Conservation (phyloP, 2,797 vertebrate species). For the Xiphophorus birchmanni region DNA sequence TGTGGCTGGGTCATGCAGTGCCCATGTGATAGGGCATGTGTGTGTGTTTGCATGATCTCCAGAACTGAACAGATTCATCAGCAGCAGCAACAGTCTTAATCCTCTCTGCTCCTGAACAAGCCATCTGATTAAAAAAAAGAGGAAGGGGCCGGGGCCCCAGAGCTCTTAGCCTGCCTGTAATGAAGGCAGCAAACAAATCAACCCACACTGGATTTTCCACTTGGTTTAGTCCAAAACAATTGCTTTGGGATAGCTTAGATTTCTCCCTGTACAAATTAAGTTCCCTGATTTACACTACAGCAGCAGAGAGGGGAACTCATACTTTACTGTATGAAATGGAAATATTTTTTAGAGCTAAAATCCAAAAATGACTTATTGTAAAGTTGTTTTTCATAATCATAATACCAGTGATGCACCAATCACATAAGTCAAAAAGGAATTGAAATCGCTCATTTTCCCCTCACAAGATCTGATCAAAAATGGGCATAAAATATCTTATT, state of each 20-base stretch:
- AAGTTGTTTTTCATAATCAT: background rate
- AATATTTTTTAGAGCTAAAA: background rate
- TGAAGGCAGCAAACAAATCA: slow-evolving; percentile 69
- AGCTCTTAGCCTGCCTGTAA: slow-evolving; percentile 63
- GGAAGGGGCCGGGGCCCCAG: slow-evolving; percentile 39
- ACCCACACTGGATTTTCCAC: slow-evolving; percentile 75
- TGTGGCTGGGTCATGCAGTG: slow-evolving; percentile 2
- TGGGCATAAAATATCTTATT: background rate
- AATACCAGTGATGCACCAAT: background rate
- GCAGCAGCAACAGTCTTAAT: slow-evolving; percentile 66
- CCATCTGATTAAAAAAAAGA: slow-evolving; percentile 76
- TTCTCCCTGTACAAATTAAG: slow-evolving; percentile 61
- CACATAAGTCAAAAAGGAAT: too few species aligned
- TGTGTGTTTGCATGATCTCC: slow-evolving; percentile 45
- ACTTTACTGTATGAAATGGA: slow-evolving; percentile 8
- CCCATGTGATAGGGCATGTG: slow-evolving; percentile 18
- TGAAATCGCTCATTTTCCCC: background rate
- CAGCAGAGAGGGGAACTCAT: slow-evolving; percentile 19
- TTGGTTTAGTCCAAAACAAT: slow-evolving; percentile 77
- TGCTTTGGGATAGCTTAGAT: slow-evolving; percentile 79
- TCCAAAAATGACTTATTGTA: background rate
- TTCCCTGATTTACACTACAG: slow-evolving; percentile 51
- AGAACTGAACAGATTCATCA: slow-evolving; percentile 65
- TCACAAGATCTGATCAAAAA: background rate
- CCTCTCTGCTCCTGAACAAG: slow-evolving; percentile 69